A percentile compares a stretch with the other conserved stretches of the same genome.
phyloP scores from a whole-genome alignment of 2,888 invertebrate species.

The Synergus japonicus region DNA sequence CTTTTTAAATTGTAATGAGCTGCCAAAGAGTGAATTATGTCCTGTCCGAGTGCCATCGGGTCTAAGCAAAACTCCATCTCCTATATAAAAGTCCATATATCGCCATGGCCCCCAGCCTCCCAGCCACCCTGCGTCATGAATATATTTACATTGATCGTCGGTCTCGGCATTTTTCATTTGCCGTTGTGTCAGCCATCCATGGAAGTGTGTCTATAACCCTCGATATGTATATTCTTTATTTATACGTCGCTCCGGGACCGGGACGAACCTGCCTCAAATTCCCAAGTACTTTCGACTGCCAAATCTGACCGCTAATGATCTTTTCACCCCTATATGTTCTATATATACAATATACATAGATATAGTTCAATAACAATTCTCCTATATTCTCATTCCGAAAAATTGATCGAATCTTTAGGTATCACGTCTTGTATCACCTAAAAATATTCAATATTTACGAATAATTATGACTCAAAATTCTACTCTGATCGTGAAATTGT shows the following conservation, averaged over 20 bases:
- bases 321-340: background rate
- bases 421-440: no score
- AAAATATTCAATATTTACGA: no score
- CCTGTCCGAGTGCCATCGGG: constrained; percentile 73
- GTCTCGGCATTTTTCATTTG: constrained; percentile 72
- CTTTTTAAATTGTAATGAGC: constrained; percentile 78
- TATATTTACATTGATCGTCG: constrained; percentile 77
- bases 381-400: no score
- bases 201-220: constrained; percentile 59
- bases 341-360: no score
- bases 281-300: background rate
- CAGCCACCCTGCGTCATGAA: constrained; percentile 76
- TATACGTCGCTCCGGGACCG: constrained; percentile 63
- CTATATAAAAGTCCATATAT: constrained; percentile 60
- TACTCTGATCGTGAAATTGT: constrained; percentile 30
- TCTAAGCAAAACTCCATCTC: constrained; percentile 59
- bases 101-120: constrained; percentile 52
- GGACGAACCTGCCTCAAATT: constrained; percentile 21
- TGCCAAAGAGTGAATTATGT: constrained; percentile 78
- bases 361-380: background rate
- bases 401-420: no score
- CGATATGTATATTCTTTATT: constrained; percentile 69
- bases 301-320: constrained; percentile 23
- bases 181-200: constrained; percentile 61
- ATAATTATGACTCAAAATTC: background rate